Evolutionary conservation across 2,888 invertebrate genomes (phyloP), one percentile per base, ranked within the genome.

Genomic region (Zhuqinia jingwanae): DNA sequence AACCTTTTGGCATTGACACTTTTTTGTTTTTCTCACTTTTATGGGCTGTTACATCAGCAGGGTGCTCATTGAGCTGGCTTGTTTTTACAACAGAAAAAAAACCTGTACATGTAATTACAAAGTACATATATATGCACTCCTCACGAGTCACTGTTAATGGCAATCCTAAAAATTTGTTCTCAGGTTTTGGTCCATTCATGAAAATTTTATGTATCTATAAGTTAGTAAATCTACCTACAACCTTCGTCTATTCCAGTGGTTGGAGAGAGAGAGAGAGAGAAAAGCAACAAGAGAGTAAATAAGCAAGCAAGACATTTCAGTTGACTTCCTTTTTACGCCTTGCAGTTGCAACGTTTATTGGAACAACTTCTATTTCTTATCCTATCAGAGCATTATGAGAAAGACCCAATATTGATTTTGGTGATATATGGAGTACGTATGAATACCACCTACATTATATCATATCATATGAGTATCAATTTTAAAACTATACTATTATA

Each of bases 11-110:
- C 60, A 79, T 79, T 85, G 84, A 84, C 84, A 84, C 77, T 84
- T 84, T 84, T 84, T 84, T 84, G 84, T 85, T 85, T 85, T 85
- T 85, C 85, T 78, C 79, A 79, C 60, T 85, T 85, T 85, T 85
- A 85, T 85, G 85, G 53, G 77, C 17, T 70, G 70, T 85, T 79
- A 47, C 79, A 85, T 30, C 79, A 85, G 85, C 60, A 85, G 85
- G 85, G 79, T 25, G 56, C 83, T 83, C 65, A 27, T 65, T 75
- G 17, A 60, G 60, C 5, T 47, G 45, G 53, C 22, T 75, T 85
- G 79, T 85, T 85, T 79, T 85, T 85, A 73, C 85, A 79, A 36
- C 47, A 25, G 53, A 75, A 47, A 68, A 78, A 68, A 65, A 68
- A 68, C 36, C 56, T 63, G 63, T 17, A 27, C 10, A 58, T 8